These are phyloP conservation scores for Balearica regulorum DNA, from an alignment of 2,797 vertebrate genomes.

Conservation along the genomic window DNA sequence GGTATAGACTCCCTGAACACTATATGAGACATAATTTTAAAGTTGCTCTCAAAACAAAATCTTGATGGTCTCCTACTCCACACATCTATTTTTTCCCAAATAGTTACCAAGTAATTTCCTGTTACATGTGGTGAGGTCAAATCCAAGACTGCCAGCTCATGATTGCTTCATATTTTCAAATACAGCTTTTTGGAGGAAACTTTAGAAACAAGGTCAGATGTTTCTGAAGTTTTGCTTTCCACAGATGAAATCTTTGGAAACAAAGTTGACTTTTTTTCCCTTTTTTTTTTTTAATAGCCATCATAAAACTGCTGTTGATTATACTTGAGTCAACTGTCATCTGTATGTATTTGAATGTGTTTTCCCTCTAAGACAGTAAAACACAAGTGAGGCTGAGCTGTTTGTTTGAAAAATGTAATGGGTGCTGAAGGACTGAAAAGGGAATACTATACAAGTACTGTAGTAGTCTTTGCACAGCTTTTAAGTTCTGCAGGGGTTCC, in stretches of 20 bases:
- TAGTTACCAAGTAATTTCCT: slow-evolving; percentile 4
- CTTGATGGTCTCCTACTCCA: neutral
- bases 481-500: neutral
- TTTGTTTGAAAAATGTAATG: neutral
- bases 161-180: neutral
- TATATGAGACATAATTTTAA: neutral
- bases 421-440: neutral
- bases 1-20: neutral
- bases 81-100: neutral
- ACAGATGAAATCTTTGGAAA: neutral
- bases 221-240: neutral
- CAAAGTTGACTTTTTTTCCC: neutral
- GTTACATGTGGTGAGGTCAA: neutral
- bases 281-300: neutral
- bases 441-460: neutral
- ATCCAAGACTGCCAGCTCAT: neutral
- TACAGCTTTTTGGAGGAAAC: neutral
- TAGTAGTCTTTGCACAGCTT: neutral
- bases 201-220: neutral
- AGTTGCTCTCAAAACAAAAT: neutral
- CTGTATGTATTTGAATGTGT: neutral
- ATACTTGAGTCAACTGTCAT: neutral
- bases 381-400: neutral
- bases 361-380: neutral
- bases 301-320: neutral